Evolutionary conservation across 2,888 invertebrate species (phyloP).

Genomic region (Embidobia sp.): DNA sequence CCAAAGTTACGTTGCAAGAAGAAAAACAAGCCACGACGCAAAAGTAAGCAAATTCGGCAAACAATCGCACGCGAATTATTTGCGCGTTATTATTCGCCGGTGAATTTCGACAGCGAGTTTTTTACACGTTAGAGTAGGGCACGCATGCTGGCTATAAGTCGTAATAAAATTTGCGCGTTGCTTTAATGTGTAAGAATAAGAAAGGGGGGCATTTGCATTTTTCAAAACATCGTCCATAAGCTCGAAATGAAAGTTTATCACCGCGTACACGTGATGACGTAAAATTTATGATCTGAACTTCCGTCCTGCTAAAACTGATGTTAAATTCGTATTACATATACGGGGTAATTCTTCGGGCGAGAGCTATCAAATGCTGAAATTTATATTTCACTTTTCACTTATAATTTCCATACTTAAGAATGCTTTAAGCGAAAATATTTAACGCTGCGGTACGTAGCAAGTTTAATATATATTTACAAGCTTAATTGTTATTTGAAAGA

Average conservation of each 20-base stretch:
- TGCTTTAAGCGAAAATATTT: neutral
- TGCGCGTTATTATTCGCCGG: slow-evolving; percentile 14
- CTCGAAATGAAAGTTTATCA: slow-evolving; percentile 40
- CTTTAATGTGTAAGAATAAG: slow-evolving; percentile 34
- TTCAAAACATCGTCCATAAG: slow-evolving; percentile 42
- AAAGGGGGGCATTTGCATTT: slow-evolving; percentile 48
- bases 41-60: neutral
- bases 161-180: slow-evolving; percentile 29
- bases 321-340: slow-evolving; percentile 38
- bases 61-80: neutral
- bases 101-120: neutral
- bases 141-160: slow-evolving; percentile 18
- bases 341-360: too few relatives aligned
- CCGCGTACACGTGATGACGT: slow-evolving; percentile 38
- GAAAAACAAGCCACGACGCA: too few relatives aligned
- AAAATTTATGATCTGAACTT: slow-evolving; percentile 42
- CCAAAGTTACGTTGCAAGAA: too few relatives aligned
- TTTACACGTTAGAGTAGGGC: slow-evolving; percentile 6
- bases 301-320: slow-evolving; percentile 39
- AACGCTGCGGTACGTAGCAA: too few relatives aligned
- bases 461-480: too few relatives aligned
- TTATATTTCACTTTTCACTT: too few relatives aligned
- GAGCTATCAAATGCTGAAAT: too few relatives aligned
- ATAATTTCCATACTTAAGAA: too few relatives aligned
- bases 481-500: too few relatives aligned